Percentiles rank a stretch among this genome's conserved stretches.
Evolutionary conservation across 2,888 invertebrate genomes (phyloP).

Genomic region (Hypsopygia costalis): DNA sequence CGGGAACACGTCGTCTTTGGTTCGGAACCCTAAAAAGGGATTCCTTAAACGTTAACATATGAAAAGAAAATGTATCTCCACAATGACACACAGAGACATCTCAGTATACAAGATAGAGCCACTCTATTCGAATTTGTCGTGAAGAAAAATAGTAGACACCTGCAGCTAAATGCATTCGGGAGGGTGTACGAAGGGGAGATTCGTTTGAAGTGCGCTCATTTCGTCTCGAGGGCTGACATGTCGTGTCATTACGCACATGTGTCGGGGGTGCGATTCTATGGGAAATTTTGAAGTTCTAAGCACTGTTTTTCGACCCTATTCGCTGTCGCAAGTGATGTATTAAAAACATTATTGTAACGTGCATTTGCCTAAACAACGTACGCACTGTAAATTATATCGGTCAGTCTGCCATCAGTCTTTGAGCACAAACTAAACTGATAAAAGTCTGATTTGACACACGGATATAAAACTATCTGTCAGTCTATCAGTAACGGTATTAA

Average conservation of each 20-base stretch:
- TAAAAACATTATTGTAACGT: neutral
- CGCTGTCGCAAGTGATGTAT: neutral
- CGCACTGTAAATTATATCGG: no score
- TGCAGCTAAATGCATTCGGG: constrained; percentile 70
- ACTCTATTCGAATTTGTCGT: constrained; percentile 63
- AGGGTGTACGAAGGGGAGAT: constrained; percentile 28
- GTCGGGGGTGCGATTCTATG: constrained; percentile 42
- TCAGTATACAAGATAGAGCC: constrained; percentile 25
- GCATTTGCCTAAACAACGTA: neutral
- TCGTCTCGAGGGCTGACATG: constrained; percentile 51
- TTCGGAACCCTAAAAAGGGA: constrained; percentile 19
- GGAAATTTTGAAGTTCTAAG: constrained; percentile 30
- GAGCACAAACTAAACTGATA: no score
- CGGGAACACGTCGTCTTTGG: no score
- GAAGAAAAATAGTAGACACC: constrained; percentile 73
- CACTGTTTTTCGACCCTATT: neutral
- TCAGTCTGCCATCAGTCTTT: no score
- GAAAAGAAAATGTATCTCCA: constrained; percentile 32
- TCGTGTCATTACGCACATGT: constrained; percentile 64
- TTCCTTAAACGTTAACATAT: constrained; percentile 35
- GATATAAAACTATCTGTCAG: no score
- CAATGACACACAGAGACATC: constrained; percentile 32
- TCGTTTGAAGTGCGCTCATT: constrained; percentile 70
- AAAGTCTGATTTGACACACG: no score
- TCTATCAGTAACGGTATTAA: no score